Base-by-base conservation (phyloP, 2,113 vertebrate genomes). In the Charina bottae region DNA sequence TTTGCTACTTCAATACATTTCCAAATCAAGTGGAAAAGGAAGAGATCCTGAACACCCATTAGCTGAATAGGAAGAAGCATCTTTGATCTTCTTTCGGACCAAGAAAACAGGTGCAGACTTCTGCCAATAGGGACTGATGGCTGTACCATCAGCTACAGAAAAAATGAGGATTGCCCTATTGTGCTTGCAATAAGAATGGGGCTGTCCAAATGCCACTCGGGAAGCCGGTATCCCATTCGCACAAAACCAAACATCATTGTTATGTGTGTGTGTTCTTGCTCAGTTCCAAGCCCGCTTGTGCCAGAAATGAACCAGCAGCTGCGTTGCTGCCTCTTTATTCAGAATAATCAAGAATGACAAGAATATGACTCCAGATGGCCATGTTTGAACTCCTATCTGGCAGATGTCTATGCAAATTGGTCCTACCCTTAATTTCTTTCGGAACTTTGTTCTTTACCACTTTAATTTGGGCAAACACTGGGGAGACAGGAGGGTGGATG, bases 361-460 rank as follows among this genome's bases (percentile, higher is more conserved):
- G 90, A 93, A 92, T 13, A 72, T 87, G 95, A 64, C 93, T 95
- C 96, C 95, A 97, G 96, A 97, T 96, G 96, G 96, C 92, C 58
- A 0, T 64, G 91, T 97, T 97, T 97, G 96, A 97, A 97, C 94
- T 94, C 92, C 94, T 83, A 93, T 90, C 94, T 93, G 46, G 86
- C 96, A 97, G 96, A 96, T 95, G 95, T 96, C 96, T 97, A 93
- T 96, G 96, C 96, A 97, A 98, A 97, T 96, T 95, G 97, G 95
- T 95, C 95, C 95, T 93, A 94, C 92, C 96, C 96, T 95, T 95
- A 95, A 97, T 97, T 97, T 96, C 96, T 97, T 97, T 96, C 95
- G 96, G 97, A 97, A 97, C 96, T 97, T 96, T 96, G 95, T 96
- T 97, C 97, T 97, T 96, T 95, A 95, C 33, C 86, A 91, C 95